A percentile compares a stretch with the other conserved stretches of the same genome.
These are phyloP conservation scores for Corvus moneduloides DNA, from an alignment of 2,113 vertebrate species.

Conservation along the genomic window DNA sequence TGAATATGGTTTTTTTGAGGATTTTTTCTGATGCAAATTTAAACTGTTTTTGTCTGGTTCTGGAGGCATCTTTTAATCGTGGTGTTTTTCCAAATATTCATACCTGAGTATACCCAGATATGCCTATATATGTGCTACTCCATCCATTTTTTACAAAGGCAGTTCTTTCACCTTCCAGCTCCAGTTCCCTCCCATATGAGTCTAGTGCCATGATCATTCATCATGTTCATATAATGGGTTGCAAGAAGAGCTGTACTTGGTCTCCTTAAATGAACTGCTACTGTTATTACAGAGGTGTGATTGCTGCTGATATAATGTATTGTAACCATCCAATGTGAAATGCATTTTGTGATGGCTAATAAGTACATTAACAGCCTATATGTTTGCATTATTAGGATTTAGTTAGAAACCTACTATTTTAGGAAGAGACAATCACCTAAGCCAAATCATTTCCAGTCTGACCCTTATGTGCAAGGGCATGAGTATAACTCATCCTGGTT, in stretches of 20 bases:
- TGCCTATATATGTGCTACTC: background rate
- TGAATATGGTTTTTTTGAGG: background rate
- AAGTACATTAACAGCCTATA: slow-evolving; percentile 57
- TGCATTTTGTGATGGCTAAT: slow-evolving; percentile 60
- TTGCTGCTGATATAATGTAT: slow-evolving; percentile 54
- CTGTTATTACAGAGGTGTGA: slow-evolving; percentile 51
- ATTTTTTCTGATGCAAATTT: background rate
- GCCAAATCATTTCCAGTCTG: slow-evolving; percentile 15
- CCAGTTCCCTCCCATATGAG: background rate
- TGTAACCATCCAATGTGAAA: slow-evolving; percentile 60
- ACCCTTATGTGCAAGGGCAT: slow-evolving; percentile 43
- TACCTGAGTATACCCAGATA: background rate
- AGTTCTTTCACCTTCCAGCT: slow-evolving; percentile 46
- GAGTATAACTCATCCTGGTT: slow-evolving; percentile 33
- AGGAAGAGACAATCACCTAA: background rate
- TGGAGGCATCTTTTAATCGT: background rate
- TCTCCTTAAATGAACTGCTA: slow-evolving; percentile 59
- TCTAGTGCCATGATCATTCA: slow-evolving; percentile 39
- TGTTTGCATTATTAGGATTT: slow-evolving; percentile 65
- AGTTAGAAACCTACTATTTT: slow-evolving; percentile 54
- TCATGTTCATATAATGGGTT: slow-evolving; percentile 52
- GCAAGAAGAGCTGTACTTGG: slow-evolving; percentile 50
- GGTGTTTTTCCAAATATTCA: background rate
- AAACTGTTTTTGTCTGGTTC: background rate
- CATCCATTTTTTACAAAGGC: slow-evolving; percentile 22